phyloP scores from a whole-genome alignment of 2,797 vertebrate genomes.

The Alosa sapidissima region DNA sequence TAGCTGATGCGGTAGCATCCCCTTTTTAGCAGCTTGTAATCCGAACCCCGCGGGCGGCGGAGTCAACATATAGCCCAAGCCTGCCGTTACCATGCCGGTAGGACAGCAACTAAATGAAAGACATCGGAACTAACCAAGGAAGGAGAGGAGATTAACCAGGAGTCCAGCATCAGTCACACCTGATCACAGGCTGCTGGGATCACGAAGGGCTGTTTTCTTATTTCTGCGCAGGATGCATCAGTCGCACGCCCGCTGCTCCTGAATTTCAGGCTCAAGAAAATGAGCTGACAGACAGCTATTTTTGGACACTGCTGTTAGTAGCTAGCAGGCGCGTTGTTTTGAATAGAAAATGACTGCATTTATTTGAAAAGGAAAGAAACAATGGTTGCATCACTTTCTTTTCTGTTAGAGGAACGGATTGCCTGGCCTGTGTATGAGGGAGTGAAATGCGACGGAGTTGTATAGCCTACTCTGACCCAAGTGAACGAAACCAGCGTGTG shows the following conservation, averaged over 20 bases:
- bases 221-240: conserved; percentile 47
- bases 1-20: conserved; percentile 47
- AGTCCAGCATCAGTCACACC: conserved; percentile 56
- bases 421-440: conserved; percentile 41
- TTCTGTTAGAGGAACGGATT: conserved; percentile 10
- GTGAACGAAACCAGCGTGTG: background rate
- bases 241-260: conserved; percentile 65
- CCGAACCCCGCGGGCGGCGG: conserved; percentile 62
- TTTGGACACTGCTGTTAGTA: conserved; percentile 45
- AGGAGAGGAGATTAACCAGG: conserved; percentile 28
- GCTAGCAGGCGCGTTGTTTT: conserved; percentile 35
- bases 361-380: conserved; percentile 50
- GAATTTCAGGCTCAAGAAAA: conserved; percentile 49
- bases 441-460: conserved; percentile 45
- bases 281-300: conserved; percentile 60
- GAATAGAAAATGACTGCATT: conserved; percentile 40
- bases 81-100: conserved; percentile 45
- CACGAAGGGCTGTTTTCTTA: conserved; percentile 11
- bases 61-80: conserved; percentile 42
- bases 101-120: conserved; percentile 38
- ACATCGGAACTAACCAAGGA: background rate
- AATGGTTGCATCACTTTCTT: conserved; percentile 44
- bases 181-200: conserved; percentile 44
- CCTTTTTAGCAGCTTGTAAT: conserved; percentile 71
- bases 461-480: background rate